Conservation (phyloP, 2,888 invertebrate genomes). For the Melanotus villosus region DNA sequence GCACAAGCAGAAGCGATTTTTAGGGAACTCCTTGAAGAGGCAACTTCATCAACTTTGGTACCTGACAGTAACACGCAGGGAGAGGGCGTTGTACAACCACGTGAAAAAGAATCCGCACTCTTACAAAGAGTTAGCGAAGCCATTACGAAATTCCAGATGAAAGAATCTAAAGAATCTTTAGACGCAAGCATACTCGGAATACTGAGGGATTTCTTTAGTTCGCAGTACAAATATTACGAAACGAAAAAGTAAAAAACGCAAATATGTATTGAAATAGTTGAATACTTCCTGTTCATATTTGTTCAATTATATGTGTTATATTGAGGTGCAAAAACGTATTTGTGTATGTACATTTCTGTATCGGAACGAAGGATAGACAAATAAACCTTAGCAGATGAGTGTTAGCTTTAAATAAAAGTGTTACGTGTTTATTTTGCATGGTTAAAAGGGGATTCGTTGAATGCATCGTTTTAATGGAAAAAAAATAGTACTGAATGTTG, state of each 20-base stretch:
- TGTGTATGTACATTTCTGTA: conserved; percentile 9
- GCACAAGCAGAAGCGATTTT: conserved; percentile 61
- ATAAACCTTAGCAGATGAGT: too few relatives aligned
- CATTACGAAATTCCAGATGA: conserved; percentile 61
- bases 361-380: background rate
- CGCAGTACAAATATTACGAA: conserved; percentile 54
- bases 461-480: background rate
- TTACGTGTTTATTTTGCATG: background rate
- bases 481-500: background rate
- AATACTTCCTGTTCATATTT: conserved; percentile 20
- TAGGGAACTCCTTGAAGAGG: conserved; percentile 62
- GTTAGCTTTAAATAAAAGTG: conserved; percentile 1
- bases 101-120: conserved; percentile 56
- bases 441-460: background rate
- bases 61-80: conserved; percentile 38
- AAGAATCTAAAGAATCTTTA: conserved; percentile 60
- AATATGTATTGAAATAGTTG: conserved; percentile 27
- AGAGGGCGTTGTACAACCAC: conserved; percentile 11
- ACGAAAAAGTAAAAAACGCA: conserved; percentile 15
- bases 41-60: conserved; percentile 43
- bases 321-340: conserved; percentile 12
- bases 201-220: conserved; percentile 63
- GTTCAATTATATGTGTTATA: conserved; percentile 10
- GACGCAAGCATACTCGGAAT: conserved; percentile 63
- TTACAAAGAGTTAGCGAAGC: conserved; percentile 62